phyloP scores from a whole-genome alignment of 2,888 invertebrate genomes.

The Caenorhabditis doughertyi region DNA sequence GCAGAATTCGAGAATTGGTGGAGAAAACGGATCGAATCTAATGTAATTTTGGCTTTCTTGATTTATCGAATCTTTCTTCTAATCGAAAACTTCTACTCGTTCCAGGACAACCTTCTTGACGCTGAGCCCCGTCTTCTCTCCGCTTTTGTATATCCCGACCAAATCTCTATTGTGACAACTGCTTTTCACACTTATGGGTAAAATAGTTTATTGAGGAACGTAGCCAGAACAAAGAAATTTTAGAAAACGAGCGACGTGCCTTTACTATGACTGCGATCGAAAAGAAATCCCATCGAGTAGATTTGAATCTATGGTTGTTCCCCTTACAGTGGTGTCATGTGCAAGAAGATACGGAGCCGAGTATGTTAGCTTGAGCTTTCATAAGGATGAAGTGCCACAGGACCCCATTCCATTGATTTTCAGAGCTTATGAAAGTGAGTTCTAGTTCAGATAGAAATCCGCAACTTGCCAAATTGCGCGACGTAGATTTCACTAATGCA shows the following conservation, averaged over 20 bases:
- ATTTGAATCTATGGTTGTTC: slow-evolving; percentile 16
- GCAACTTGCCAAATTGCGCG: too few species aligned
- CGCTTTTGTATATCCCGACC: slow-evolving; percentile 10
- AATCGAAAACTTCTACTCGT: too few species aligned
- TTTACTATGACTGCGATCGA: slow-evolving; percentile 43
- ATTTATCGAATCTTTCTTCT: neutral
- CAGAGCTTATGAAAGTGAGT: slow-evolving; percentile 20
- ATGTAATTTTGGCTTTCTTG: slow-evolving; percentile 1
- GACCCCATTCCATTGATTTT: slow-evolving; percentile 20
- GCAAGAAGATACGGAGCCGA: slow-evolving; percentile 20
- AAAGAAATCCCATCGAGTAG: slow-evolving; percentile 16
- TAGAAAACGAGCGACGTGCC: slow-evolving; percentile 3
- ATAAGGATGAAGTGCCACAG: neutral
- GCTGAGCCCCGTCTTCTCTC: slow-evolving; percentile 4
- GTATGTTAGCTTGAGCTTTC: slow-evolving; percentile 13
- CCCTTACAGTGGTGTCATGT: slow-evolving; percentile 33
- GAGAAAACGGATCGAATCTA: neutral
- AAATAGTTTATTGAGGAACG: neutral
- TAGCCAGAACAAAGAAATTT: neutral
- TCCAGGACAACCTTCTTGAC: slow-evolving; percentile 7
- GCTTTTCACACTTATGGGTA: neutral
- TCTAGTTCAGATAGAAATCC: neutral
- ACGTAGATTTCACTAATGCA: too few species aligned
- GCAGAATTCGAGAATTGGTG: slow-evolving; percentile 3
- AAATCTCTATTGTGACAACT: slow-evolving; percentile 4